Evolutionary conservation across 2,113 vertebrate species (phyloP), one percentile per base, ranked within the genome.

Genomic region (Ceyx margarethae): DNA sequence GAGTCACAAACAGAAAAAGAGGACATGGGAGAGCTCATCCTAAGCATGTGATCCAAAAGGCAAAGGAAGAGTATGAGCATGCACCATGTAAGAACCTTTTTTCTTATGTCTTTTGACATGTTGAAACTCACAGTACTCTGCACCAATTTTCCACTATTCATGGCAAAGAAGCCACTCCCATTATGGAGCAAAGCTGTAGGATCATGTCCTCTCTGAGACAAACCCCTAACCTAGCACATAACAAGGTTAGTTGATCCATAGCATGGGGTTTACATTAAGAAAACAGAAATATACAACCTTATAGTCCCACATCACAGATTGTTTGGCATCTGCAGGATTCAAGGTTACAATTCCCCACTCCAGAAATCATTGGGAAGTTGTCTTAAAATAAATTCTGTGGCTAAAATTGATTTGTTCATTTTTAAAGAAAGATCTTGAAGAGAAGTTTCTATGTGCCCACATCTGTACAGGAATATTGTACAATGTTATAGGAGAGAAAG

Each of bases 301-400:
- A 4, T 5, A 66, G 45, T 29, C 28, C 8, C 46, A 51, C 6
- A 56, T 60, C 28, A 56, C 6, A 4, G 5, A 40, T 54, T 74
- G 50, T 37, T 28, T 7, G 7, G 14, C 35, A 81, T 29, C 22
- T 73, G 20, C 16, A 26, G n/a, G 14, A 50, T 62, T 43, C 58
- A 46, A 56, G 35, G 15, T 71, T 35, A 35, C 5, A 26, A 33
- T 15, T 51, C 1, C 0, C 9, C 15, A 3, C 48, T 51, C 10
- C 5, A 76, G 53, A 81, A 80, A 8, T 2, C 6, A 10, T 9
- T 15, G 11, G 29, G 16, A 79, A 85, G 20, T 21, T 62, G 19
- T 50, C 10, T 13, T 1, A 0, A 66, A 37, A 42, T 7, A 71
- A 40, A 0, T 16, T 43, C 4, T 42, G 61, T 28, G 5, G 54